Percentiles rank a stretch among this genome's conserved stretches.
Evolutionary conservation across 2,797 vertebrate genomes (phyloP).

Genomic region (Gymnocypris eckloni): DNA sequence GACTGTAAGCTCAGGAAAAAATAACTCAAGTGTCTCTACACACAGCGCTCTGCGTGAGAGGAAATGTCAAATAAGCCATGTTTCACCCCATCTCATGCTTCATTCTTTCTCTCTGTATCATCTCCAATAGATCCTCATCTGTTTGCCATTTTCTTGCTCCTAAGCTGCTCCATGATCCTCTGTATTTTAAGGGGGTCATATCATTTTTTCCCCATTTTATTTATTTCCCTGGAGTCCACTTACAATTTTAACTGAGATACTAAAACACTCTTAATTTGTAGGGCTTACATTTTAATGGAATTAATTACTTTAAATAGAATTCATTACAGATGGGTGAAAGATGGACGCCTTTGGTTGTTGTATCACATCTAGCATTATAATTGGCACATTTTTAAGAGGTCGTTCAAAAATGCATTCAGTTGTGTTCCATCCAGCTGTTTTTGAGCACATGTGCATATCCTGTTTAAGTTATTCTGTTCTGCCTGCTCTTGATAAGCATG

Average conservation of each 20-base stretch:
- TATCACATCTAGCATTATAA: background rate
- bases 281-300: background rate
- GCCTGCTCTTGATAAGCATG: background rate
- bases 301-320: background rate
- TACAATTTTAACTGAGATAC: background rate
- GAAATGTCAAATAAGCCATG: constrained; percentile 63
- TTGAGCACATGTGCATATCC: background rate
- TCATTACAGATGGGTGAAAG: background rate
- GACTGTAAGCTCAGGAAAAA: constrained; percentile 62
- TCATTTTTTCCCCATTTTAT: background rate
- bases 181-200: constrained; percentile 22
- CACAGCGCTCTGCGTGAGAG: constrained; percentile 56
- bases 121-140: constrained; percentile 27
- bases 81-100: constrained; percentile 33
- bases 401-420: background rate
- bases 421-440: background rate
- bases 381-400: background rate
- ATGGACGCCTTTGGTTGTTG: background rate
- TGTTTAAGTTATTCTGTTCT: background rate
- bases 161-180: background rate
- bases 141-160: constrained; percentile 24
- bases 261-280: background rate
- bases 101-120: constrained; percentile 9
- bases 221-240: background rate
- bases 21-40: constrained; percentile 55